These are phyloP conservation scores for Leucopsar rothschildi DNA, from an alignment of 2,113 vertebrate genomes.

Conservation along the genomic window DNA sequence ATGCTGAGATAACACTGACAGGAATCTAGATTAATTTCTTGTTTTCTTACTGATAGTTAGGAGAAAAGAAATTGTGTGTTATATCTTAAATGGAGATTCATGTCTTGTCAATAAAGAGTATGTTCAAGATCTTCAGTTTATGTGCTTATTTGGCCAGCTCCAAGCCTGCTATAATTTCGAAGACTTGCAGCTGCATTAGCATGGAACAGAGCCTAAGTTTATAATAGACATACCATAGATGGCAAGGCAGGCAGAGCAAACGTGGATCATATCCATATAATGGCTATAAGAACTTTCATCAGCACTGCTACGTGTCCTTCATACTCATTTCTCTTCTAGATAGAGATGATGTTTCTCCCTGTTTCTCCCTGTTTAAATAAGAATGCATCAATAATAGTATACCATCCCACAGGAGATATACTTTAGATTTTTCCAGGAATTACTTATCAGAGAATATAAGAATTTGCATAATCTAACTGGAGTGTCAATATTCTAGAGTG, in stretches of 20 bases:
- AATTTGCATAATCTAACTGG: not conserved
- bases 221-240: not conserved
- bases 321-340: not conserved
- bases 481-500: not conserved
- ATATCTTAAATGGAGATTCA: not conserved
- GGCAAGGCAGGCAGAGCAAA: not conserved
- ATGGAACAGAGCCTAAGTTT: not conserved
- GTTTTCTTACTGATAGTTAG: not conserved
- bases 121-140: not conserved
- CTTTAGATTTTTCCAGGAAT: not conserved
- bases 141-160: not conserved
- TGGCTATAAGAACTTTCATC: not conserved
- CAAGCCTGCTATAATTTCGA: not conserved
- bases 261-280: not conserved
- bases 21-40: not conserved
- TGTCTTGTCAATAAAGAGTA: not conserved
- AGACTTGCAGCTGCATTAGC: not conserved
- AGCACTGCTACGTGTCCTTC: not conserved
- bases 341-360: not conserved
- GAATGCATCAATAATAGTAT: not conserved
- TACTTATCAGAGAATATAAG: not conserved
- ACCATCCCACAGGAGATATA: not conserved
- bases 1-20: not conserved
- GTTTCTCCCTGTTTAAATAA: not conserved
- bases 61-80: not conserved